Evolutionary conservation across 2,113 vertebrate species (phyloP).

Genomic region (Phasianus colchicus): DNA sequence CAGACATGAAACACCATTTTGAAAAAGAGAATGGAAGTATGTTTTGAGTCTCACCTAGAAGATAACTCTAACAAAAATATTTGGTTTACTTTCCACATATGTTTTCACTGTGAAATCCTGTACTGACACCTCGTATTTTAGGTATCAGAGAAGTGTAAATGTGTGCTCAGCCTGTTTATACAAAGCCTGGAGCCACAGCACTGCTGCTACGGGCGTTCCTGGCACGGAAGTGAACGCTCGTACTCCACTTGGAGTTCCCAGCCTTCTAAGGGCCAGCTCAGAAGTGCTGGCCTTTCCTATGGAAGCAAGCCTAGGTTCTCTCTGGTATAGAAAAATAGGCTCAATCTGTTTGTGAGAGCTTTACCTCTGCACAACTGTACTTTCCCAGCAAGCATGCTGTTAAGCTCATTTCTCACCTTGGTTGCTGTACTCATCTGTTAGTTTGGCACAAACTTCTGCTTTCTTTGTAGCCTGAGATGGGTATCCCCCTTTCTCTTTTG

Average conservation of each 20-base stretch:
- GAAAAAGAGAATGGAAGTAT: background rate
- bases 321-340: background rate
- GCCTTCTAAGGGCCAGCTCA: background rate
- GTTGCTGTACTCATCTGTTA: background rate
- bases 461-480: background rate
- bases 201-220: background rate
- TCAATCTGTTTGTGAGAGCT: background rate
- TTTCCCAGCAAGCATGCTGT: background rate
- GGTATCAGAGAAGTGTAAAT: background rate
- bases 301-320: background rate
- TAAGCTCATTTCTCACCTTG: background rate
- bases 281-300: background rate
- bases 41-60: background rate
- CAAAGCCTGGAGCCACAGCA: accelerated
- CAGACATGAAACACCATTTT: background rate
- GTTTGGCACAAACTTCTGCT: background rate
- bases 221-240: background rate
- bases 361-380: background rate
- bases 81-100: background rate
- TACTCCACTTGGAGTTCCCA: accelerated
- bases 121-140: background rate
- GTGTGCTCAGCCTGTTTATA: background rate
- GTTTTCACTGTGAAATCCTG: background rate
- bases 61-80: background rate
- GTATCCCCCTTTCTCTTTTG: background rate